Percentiles rank a stretch among this genome's conserved stretches.
These are phyloP conservation scores for Ceratina calcarata DNA, from an alignment of 1,140 invertebrate genomes.

Conservation along the genomic window DNA sequence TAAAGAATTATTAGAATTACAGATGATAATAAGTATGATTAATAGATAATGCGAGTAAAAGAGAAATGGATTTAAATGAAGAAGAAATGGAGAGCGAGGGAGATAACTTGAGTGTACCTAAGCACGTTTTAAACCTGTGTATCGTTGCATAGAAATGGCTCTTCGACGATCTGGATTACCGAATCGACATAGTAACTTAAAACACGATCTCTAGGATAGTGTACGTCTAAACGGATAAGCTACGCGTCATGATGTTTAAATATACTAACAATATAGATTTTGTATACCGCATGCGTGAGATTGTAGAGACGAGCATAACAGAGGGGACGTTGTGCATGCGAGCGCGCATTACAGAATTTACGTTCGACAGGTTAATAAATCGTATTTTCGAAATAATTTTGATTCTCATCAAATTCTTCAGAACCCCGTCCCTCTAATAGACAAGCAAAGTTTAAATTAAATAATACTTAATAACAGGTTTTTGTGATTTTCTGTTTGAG, in stretches of 20 bases:
- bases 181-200: conserved; percentile 52
- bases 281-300: conserved; percentile 68
- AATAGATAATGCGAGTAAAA: not conserved
- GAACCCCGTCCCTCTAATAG: no score
- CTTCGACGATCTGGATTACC: conserved; percentile 44
- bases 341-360: conserved; percentile 60
- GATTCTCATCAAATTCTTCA: no score
- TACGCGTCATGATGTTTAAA: conserved; percentile 59
- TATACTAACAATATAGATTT: conserved; percentile 69
- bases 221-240: conserved; percentile 58
- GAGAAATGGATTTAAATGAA: not conserved
- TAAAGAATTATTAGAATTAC: no score
- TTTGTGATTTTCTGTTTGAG: no score
- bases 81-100: not conserved
- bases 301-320: conserved; percentile 53
- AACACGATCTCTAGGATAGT: conserved; percentile 57
- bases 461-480: no score
- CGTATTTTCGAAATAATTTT: conserved; percentile 71
- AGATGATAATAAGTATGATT: not conserved
- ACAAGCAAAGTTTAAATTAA: no score
- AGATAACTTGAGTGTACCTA: conserved; percentile 39
- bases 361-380: conserved; percentile 70
- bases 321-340: conserved; percentile 41
- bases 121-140: conserved; percentile 37
- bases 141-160: conserved; percentile 48